Conservation (phyloP, 2,113 vertebrate species). For the Phyllostomus discolor region DNA sequence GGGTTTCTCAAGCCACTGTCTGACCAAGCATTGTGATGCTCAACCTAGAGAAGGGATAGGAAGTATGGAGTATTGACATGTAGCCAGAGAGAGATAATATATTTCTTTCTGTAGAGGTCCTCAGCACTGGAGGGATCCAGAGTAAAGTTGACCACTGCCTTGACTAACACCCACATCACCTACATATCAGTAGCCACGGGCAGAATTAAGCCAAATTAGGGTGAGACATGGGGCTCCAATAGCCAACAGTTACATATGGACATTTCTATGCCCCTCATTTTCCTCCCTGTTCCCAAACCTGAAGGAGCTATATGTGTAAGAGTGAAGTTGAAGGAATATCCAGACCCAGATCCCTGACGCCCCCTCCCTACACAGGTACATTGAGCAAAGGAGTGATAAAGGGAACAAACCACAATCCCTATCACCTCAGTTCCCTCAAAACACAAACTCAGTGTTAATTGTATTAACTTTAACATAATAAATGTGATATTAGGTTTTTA, state of each 20-base stretch:
- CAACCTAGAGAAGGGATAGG: neutral
- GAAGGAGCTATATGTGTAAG: neutral
- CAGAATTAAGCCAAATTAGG: neutral
- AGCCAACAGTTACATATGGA: neutral
- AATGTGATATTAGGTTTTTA: neutral
- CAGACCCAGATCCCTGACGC: neutral
- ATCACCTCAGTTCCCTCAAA: neutral
- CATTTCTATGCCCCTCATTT: neutral
- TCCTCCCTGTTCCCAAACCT: neutral
- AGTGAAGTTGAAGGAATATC: neutral
- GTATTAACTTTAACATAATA: neutral
- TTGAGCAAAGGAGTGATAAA: neutral
- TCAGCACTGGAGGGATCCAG: neutral
- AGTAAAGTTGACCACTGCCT: neutral
- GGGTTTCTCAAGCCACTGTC: neutral
- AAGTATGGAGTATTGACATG: neutral
- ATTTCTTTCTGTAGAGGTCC: neutral
- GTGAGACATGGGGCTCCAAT: neutral
- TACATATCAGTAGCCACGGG: neutral
- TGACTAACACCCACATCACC: neutral
- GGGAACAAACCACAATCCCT: neutral
- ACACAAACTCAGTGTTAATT: neutral
- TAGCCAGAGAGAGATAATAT: neutral
- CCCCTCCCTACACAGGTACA: neutral
- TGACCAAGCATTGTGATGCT: neutral